A percentile compares a stretch with the other conserved stretches of the same genome.
phyloP scores from a whole-genome alignment of 2,113 vertebrate genomes.

The Gopherus evgoodei region DNA sequence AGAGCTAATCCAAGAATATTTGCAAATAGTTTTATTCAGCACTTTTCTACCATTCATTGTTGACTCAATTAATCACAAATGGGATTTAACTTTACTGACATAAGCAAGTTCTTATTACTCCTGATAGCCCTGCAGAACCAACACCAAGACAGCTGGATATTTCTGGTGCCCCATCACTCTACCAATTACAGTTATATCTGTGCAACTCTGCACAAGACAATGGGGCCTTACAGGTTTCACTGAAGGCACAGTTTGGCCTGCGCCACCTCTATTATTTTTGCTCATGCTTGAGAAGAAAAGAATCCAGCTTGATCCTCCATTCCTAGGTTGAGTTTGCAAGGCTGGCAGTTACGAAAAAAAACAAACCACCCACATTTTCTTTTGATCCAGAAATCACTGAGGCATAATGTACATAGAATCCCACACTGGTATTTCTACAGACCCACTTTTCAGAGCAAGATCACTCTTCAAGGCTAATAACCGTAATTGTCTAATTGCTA shows the following conservation, averaged over 20 bases:
- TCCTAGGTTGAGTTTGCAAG: not conserved
- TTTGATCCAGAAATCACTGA: not conserved
- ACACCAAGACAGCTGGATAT: not conserved
- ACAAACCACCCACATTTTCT: not conserved
- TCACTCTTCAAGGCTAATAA: not conserved
- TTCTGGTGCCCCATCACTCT: not conserved
- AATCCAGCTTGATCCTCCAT: not conserved
- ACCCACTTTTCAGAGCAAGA: not conserved
- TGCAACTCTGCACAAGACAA: not conserved
- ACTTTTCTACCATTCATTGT: not conserved
- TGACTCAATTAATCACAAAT: not conserved
- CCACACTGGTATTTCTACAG: not conserved
- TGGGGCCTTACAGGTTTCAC: not conserved
- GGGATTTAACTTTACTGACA: not conserved
- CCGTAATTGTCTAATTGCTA: not conserved
- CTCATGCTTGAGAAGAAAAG: not conserved
- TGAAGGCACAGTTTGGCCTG: not conserved
- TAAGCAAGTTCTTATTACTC: not conserved
- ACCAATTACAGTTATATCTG: not conserved
- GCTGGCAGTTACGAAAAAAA: not conserved
- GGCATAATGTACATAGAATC: not conserved
- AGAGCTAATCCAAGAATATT: not conserved
- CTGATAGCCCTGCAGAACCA: not conserved
- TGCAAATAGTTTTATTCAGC: not conserved
- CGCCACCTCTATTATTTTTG: not conserved